Evolutionary conservation across 1,140 invertebrate species (phyloP).

Genomic region (Catajapyx aquilonaris): DNA sequence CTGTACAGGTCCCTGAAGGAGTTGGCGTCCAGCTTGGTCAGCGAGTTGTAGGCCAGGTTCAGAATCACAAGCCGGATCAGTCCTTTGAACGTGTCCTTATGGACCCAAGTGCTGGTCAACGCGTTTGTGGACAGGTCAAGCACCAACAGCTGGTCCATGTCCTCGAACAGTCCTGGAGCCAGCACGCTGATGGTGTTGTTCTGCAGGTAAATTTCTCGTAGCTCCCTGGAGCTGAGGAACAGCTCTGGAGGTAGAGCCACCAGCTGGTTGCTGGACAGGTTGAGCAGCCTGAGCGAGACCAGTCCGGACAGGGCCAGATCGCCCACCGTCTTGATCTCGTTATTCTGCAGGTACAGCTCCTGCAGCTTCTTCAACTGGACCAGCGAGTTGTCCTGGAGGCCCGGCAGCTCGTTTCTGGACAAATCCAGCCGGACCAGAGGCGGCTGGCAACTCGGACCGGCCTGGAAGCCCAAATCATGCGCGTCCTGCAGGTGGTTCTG

Average conservation of each 20-base stretch:
- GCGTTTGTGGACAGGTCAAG: conserved; percentile 73
- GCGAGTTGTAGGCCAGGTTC: conserved; percentile 60
- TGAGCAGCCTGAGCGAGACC: conserved; percentile 48
- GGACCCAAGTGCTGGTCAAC: conserved; percentile 56
- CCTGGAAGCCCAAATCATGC: conserved; percentile 43
- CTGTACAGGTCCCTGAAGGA: conserved; percentile 74
- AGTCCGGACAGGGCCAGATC: conserved; percentile 53
- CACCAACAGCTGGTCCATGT: conserved; percentile 57
- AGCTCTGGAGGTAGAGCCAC: conserved; percentile 50
- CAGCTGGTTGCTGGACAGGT: conserved; percentile 62
- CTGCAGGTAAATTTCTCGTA: conserved; percentile 62
- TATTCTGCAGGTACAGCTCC: conserved; percentile 54
- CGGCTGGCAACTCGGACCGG: conserved; percentile 11
- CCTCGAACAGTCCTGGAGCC: conserved; percentile 57
- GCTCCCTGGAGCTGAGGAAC: conserved; percentile 49
- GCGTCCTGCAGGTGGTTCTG: conserved; percentile 51
- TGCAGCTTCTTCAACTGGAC: conserved; percentile 47
- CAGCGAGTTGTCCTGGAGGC: conserved; percentile 43
- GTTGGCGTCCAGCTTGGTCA: conserved; percentile 56
- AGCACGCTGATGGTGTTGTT: conserved; percentile 58
- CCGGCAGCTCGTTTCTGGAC: conserved; percentile 51
- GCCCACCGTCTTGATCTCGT: conserved; percentile 57
- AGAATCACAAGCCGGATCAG: conserved; percentile 62
- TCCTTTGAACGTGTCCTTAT: conserved; percentile 60
- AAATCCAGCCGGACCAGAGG: conserved; percentile 45